Evolutionary conservation across 2,888 invertebrate species (phyloP).

Genomic region (Rotaria socialis): DNA sequence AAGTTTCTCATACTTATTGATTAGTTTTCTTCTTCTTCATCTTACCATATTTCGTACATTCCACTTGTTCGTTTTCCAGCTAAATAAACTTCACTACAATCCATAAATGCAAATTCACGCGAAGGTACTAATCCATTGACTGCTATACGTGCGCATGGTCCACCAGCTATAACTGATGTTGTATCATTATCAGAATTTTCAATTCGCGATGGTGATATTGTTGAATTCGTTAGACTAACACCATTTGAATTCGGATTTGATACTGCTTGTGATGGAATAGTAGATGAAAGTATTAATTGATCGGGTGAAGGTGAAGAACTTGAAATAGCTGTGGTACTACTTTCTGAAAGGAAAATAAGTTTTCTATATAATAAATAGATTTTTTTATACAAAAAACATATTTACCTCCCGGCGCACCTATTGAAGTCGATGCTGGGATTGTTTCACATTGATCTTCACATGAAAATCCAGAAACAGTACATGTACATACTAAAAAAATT

Average conservation of each 20-base stretch:
- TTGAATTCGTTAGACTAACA: neutral
- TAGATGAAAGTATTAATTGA: neutral
- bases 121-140: neutral
- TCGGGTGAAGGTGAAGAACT: neutral
- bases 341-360: neutral
- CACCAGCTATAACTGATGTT: too few species aligned
- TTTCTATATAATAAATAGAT: neutral
- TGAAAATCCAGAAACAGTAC: neutral
- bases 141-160: neutral
- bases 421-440: neutral
- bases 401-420: too few species aligned
- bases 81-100: conserved; percentile 31
- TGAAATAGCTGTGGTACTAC: neutral
- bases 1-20: neutral
- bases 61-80: conserved; percentile 10
- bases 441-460: conserved; percentile 23
- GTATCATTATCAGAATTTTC: neutral
- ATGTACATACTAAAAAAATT: neutral
- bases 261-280: neutral
- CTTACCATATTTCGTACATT: conserved; percentile 23
- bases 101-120: neutral
- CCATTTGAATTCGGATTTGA: neutral
- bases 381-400: neutral
- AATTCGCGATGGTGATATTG: neutral
- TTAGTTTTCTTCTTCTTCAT: too few species aligned